These are phyloP conservation scores for Amazona ochrocephala DNA, from an alignment of 2,797 vertebrate genomes.

Conservation along the genomic window DNA sequence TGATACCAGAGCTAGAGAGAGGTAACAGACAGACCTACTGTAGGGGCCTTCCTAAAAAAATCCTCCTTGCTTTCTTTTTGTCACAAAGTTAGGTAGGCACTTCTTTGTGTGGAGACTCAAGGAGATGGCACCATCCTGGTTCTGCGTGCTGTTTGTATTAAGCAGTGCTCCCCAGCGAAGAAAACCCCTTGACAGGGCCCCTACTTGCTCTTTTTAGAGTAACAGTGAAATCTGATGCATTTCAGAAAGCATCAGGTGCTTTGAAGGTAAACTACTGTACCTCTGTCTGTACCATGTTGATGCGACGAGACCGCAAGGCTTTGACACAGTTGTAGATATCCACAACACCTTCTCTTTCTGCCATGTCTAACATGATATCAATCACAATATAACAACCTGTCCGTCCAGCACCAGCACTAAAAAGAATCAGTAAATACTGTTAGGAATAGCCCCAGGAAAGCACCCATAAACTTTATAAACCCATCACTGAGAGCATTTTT, in stretches of 20 bases:
- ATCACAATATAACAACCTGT: conserved; percentile 99
- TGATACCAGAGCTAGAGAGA: not conserved
- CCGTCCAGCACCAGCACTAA: conserved; percentile 95
- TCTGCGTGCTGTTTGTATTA: not conserved
- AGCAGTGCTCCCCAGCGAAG: not conserved
- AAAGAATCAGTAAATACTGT: conserved; percentile 1
- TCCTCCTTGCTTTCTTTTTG: not conserved
- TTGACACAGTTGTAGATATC: conserved; percentile 99
- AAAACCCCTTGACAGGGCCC: not conserved
- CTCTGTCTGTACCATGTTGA: conserved; percentile 97
- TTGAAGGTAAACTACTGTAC: conserved; percentile 51
- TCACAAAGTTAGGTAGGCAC: not conserved
- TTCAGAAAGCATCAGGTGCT: not conserved
- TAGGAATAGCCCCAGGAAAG: not conserved
- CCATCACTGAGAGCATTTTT: not conserved
- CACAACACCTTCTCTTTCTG: conserved; percentile 97
- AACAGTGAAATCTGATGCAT: not conserved
- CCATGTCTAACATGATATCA: conserved; percentile 99
- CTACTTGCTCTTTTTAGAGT: not conserved
- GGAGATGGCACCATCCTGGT: not conserved
- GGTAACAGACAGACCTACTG: not conserved
- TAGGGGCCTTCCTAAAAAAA: not conserved
- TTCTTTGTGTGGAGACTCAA: not conserved
- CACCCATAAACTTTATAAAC: not conserved
- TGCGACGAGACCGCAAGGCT: conserved; percentile 93